Conservation (phyloP, 1,140 invertebrate species). For the Andrena cerasifolii region DNA sequence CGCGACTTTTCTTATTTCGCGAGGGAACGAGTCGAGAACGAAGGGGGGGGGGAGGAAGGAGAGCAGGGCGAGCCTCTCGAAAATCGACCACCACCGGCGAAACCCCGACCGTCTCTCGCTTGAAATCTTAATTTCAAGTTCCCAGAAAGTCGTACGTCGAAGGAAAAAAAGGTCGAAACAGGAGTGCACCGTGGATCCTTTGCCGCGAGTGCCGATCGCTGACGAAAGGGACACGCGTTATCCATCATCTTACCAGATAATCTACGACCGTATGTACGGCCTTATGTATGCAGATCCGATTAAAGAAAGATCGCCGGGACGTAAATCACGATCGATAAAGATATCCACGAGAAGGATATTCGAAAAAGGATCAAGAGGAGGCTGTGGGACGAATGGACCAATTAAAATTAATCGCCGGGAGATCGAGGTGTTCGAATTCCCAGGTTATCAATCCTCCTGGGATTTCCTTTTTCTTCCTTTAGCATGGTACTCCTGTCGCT, state of each 20-base stretch:
- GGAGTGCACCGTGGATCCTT: neutral
- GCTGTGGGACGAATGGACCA: slow-evolving; percentile 26
- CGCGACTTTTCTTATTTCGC: slow-evolving; percentile 24
- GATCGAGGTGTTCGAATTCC: slow-evolving; percentile 9
- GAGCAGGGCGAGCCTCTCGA: neutral
- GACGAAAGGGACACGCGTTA: slow-evolving; percentile 4
- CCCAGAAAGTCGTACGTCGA: neutral
- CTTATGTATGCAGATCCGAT: slow-evolving; percentile 29
- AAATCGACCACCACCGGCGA: neutral
- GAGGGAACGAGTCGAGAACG: neutral
- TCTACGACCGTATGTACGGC: neutral
- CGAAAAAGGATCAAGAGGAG: neutral
- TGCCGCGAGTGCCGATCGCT: too few relatives aligned
- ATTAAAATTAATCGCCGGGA: slow-evolving; percentile 53
- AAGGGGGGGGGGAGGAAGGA: neutral
- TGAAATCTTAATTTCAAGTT: slow-evolving; percentile 11
- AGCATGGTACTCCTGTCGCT: neutral
- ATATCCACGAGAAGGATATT: slow-evolving; percentile 22
- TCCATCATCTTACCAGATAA: slow-evolving; percentile 3
- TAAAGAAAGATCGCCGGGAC: slow-evolving; percentile 20
- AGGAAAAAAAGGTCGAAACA: neutral
- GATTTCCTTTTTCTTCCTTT: neutral
- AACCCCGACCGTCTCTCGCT: neutral
- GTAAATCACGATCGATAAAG: slow-evolving; percentile 54
- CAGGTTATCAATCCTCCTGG: neutral